phyloP scores from a whole-genome alignment of 2,113 vertebrate genomes.

The Oenanthe oenanthe region DNA sequence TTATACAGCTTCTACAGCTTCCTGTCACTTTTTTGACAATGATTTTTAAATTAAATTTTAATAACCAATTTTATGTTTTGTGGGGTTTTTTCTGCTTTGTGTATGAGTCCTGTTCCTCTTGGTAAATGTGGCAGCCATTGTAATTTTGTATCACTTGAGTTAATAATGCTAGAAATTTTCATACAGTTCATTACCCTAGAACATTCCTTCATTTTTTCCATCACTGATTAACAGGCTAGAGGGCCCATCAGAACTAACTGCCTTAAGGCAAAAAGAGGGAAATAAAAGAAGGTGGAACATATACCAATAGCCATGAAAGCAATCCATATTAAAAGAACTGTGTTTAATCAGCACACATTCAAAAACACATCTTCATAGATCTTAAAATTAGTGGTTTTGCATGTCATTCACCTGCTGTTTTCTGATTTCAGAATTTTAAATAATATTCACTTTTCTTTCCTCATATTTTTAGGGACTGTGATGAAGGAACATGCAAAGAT shows the following conservation, averaged over 20 bases:
- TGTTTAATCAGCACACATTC: background rate
- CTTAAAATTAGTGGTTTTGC: background rate
- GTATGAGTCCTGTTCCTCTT: background rate
- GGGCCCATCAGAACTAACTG: background rate
- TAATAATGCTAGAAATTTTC: background rate
- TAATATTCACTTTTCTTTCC: background rate
- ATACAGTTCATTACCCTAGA: background rate
- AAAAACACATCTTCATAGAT: background rate
- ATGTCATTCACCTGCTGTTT: background rate
- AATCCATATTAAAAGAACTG: background rate
- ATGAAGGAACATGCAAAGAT: slow-evolving; percentile 88
- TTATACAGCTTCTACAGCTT: background rate
- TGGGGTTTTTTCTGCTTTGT: rapidly evolving
- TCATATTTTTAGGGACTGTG: slow-evolving; percentile 86
- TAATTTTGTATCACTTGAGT: background rate
- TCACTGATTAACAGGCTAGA: background rate
- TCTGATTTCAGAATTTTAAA: background rate
- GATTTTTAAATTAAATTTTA: background rate
- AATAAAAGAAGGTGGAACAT: background rate
- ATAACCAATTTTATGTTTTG: background rate
- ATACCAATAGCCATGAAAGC: background rate
- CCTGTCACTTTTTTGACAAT: background rate
- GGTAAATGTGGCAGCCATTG: background rate
- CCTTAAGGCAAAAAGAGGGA: background rate
- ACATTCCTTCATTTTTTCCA: background rate